These are phyloP conservation scores for Theropithecus gelada DNA, from an alignment of 2,113 vertebrate genomes.

Conservation along the genomic window DNA sequence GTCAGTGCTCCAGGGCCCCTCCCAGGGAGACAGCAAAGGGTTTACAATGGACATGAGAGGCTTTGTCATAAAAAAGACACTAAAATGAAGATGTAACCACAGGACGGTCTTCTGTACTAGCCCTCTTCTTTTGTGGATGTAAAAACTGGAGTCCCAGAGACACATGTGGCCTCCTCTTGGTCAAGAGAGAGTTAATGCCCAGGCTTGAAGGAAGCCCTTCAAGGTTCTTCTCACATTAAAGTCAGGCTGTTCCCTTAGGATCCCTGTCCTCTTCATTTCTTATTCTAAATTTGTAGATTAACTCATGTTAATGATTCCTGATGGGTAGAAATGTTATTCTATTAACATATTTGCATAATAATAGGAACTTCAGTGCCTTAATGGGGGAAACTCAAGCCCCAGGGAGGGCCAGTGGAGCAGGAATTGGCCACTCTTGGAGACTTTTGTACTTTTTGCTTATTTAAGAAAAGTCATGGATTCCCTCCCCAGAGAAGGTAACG, in stretches of 20 bases:
- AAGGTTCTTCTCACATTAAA: not conserved
- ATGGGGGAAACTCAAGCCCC: not conserved
- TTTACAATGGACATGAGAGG: too few species aligned
- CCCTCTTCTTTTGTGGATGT: not conserved
- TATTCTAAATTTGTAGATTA: not conserved
- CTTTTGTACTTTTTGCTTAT: not conserved
- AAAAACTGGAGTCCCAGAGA: not conserved
- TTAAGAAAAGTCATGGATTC: not conserved
- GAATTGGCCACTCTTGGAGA: not conserved
- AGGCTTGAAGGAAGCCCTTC: not conserved
- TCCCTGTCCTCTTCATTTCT: not conserved
- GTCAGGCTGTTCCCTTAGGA: not conserved
- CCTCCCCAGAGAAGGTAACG: not conserved
- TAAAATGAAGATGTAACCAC: rapidly evolving
- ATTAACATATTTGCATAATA: slow-evolving; percentile 18
- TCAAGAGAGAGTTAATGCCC: not conserved
- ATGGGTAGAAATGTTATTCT: not conserved
- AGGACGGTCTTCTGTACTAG: rapidly evolving
- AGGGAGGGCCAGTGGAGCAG: not conserved
- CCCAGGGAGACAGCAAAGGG: not conserved
- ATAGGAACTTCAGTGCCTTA: not conserved
- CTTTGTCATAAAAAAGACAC: not conserved
- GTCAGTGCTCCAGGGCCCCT: too few species aligned
- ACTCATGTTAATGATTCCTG: not conserved
- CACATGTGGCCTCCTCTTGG: rapidly evolving